Evolutionary conservation across 2,113 vertebrate genomes (phyloP), one percentile per base, ranked within the genome.

Genomic region (Bos taurus): DNA sequence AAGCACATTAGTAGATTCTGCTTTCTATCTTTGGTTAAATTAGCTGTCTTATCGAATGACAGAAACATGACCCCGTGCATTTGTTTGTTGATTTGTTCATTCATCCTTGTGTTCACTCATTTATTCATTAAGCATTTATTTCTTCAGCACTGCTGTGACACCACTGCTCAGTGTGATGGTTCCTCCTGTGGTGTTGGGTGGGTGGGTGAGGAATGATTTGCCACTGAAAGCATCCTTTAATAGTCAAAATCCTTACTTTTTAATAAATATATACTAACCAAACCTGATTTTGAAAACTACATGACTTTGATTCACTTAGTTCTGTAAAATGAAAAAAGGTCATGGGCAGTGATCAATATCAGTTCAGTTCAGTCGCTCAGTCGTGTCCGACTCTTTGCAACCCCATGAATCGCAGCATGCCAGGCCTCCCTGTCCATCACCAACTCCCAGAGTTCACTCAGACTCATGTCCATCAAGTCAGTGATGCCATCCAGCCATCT

Each of bases 221-320:
- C 33, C 52, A 21, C 28, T 74, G 43, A 67, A 10, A 67, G 16
- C 59, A 14, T 54, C 4, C 6, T 87, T 77, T 62, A 88, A 74
- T 52, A 13, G 25, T 80, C 33, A 84, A 78, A 60, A 74, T 19
- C 33, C 12, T 81, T 81, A n/a, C n/a, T 40, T 71, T 40, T 40
- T 2, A 12, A 71, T 40, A 71, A 71, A 71, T 25, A 74, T 89
- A 56, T 56, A 21, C 71, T 86, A 95, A 46, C 14, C 23, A 95
- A 95, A 74, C 7, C 15, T 88, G 30, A 50, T 64, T 96, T 96
- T 97, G 67, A 86, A 97, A 96, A 83, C 60, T 71, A 60, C 7
- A 21, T 80, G 36, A 46, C 17, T 95, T 95, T 90, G 57, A 6
- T 87, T 91, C 19, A 82, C 74, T 83, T 80, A 67, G 7, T 90